Evolutionary conservation across 2,888 invertebrate species (phyloP).

Genomic region (Alitta virens): DNA sequence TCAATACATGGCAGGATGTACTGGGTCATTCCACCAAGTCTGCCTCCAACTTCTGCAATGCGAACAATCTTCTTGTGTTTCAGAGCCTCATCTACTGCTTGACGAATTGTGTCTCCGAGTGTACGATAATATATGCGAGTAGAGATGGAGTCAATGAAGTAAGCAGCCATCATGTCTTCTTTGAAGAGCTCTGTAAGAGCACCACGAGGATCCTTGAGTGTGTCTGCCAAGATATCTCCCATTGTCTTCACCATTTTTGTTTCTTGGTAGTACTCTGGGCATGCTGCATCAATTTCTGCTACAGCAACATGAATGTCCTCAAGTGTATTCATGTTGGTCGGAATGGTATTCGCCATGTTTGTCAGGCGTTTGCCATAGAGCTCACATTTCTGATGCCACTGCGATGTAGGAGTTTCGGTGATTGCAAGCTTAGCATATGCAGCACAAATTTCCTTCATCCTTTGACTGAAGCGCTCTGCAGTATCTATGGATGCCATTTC

Average conservation of each 20-base stretch:
- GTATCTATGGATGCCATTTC: background rate
- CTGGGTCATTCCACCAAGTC: constrained; percentile 15
- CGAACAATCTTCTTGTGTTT: constrained; percentile 12
- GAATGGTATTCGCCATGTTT: constrained; percentile 1
- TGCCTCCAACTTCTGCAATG: constrained; percentile 15
- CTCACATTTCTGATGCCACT: background rate
- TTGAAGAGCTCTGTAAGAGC: constrained; percentile 15
- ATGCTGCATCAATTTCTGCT: background rate
- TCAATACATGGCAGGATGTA: constrained; percentile 4
- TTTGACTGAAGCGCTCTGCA: background rate
- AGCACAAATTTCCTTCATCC: background rate
- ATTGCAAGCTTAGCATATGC: constrained; percentile 7
- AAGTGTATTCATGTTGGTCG: constrained; percentile 1
- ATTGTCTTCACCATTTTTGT: constrained; percentile 9
- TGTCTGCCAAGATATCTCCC: constrained; percentile 8
- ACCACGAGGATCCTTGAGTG: constrained; percentile 8
- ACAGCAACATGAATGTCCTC: no score
- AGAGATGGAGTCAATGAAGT: constrained; percentile 15
- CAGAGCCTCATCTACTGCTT: constrained; percentile 5
- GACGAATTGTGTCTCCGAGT: constrained; percentile 2
- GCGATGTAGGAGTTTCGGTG: background rate
- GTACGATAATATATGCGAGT: constrained; percentile 12
- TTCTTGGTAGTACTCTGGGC: constrained; percentile 9
- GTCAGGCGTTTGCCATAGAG: background rate
- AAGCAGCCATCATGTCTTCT: constrained; percentile 11